These are phyloP conservation scores for Trididemnum clinides DNA, from an alignment of 23 tunicate genomes.

Conservation along the genomic window DNA sequence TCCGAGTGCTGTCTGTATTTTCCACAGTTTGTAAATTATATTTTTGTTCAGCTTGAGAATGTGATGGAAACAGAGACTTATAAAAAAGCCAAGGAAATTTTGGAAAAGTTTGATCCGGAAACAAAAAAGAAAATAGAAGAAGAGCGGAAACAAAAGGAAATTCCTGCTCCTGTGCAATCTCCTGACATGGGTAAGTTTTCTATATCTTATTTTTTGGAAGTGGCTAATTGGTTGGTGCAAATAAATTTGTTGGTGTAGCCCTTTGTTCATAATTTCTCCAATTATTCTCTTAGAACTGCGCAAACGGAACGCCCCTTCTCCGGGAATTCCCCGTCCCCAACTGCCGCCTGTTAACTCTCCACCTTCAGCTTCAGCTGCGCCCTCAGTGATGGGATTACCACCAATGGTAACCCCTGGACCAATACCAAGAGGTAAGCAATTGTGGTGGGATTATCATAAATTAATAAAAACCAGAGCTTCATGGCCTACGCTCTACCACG, in stretches of 20 bases:
- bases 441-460: no score
- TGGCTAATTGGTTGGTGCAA: not conserved
- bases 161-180: constrained; percentile 11
- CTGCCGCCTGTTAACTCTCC: not conserved
- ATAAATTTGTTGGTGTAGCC: no score
- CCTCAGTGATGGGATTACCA: not conserved
- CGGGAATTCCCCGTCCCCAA: not conserved
- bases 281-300: constrained; percentile 27
- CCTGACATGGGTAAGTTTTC: constrained; percentile 38
- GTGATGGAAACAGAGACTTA: constrained; percentile 99
- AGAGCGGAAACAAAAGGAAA: constrained; percentile 50
- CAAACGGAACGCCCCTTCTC: not conserved
- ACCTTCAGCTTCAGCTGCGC: not conserved
- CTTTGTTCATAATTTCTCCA: no score
- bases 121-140: constrained; percentile 91
- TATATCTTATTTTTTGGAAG: not conserved
- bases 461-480: no score
- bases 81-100: constrained; percentile 95
- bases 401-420: not conserved
- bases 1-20: no score
- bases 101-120: constrained; percentile 95
- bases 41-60: constrained; percentile 77
- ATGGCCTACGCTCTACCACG: no score
- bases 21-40: no score
- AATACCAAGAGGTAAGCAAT: not conserved